Percentiles rank a stretch among this genome's conserved stretches.
Conservation (phyloP, 2,888 invertebrate genomes). For the Megamerina dolium region DNA sequence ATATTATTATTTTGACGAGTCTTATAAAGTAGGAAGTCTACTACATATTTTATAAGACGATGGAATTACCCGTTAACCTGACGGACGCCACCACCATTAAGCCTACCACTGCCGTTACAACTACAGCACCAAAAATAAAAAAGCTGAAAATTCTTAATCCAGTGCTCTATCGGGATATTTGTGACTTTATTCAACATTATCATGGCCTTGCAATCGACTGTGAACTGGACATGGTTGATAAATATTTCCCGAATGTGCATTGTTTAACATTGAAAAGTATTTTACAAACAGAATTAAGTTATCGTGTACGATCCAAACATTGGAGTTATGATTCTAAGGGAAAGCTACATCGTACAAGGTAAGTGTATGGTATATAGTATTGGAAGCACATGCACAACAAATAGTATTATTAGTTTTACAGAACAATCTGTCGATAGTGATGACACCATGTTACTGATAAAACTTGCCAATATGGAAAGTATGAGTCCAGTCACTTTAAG, state of each 20-base stretch:
- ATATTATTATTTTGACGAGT: too few relatives aligned
- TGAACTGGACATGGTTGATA: constrained; percentile 54
- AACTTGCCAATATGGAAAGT: constrained; percentile 32
- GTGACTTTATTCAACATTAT: constrained; percentile 53
- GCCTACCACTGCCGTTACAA: too few relatives aligned
- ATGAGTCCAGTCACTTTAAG: constrained; percentile 39
- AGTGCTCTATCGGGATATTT: constrained; percentile 28
- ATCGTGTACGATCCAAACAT: constrained; percentile 59
- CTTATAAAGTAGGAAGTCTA: too few relatives aligned
- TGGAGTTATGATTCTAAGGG: constrained; percentile 56
- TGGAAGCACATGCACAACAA: not conserved
- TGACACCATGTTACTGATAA: constrained; percentile 28
- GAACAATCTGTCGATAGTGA: constrained; percentile 23
- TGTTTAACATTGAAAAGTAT: constrained; percentile 64
- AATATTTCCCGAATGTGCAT: constrained; percentile 54
- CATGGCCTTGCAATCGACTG: constrained; percentile 57
- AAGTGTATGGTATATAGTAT: constrained; percentile 10
- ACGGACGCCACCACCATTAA: too few relatives aligned
- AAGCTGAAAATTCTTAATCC: constrained; percentile 31
- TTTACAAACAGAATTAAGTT: constrained; percentile 59
- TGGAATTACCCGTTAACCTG: too few relatives aligned
- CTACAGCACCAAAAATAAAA: too few relatives aligned
- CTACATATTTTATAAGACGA: too few relatives aligned
- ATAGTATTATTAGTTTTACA: constrained; percentile 27
- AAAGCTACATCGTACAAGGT: constrained; percentile 51